A percentile compares a stretch with the other conserved stretches of the same genome.
phyloP scores from a whole-genome alignment of 1,140 invertebrate species.

The Eumaeus atala region DNA sequence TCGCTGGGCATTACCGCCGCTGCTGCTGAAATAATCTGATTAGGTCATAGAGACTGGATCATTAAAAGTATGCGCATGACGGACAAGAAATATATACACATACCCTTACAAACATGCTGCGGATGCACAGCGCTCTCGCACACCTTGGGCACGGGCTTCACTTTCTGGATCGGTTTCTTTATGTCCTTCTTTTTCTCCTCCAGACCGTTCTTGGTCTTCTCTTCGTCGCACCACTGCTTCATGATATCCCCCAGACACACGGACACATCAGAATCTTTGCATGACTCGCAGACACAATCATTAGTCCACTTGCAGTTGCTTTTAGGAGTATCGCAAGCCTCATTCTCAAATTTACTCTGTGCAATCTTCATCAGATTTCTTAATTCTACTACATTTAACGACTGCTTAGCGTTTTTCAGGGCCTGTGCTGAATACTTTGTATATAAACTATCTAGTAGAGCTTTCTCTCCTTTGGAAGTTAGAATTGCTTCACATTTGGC shows the following conservation, averaged over 20 bases:
- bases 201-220: constrained; percentile 31
- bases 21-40: no score
- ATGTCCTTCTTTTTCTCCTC: constrained; percentile 33
- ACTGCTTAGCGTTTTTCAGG: constrained; percentile 53
- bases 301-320: constrained; percentile 61
- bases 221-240: constrained; percentile 43
- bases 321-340: constrained; percentile 51
- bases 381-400: constrained; percentile 56
- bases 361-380: constrained; percentile 46
- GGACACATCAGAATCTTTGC: constrained; percentile 36
- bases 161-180: constrained; percentile 36
- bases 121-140: constrained; percentile 53
- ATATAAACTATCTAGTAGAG: constrained; percentile 55
- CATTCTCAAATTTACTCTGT: constrained; percentile 48
- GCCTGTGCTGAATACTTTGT: constrained; percentile 62
- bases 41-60: no score
- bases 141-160: constrained; percentile 35
- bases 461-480: constrained; percentile 55
- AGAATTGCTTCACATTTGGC: constrained; percentile 57
- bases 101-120: constrained; percentile 65
- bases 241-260: constrained; percentile 44
- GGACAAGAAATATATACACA: no score
- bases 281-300: constrained; percentile 49
- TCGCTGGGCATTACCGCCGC: no score
- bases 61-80: no score